These are phyloP conservation scores for Anodontia alba DNA, from an alignment of 2,888 invertebrate genomes.

Conservation along the genomic window DNA sequence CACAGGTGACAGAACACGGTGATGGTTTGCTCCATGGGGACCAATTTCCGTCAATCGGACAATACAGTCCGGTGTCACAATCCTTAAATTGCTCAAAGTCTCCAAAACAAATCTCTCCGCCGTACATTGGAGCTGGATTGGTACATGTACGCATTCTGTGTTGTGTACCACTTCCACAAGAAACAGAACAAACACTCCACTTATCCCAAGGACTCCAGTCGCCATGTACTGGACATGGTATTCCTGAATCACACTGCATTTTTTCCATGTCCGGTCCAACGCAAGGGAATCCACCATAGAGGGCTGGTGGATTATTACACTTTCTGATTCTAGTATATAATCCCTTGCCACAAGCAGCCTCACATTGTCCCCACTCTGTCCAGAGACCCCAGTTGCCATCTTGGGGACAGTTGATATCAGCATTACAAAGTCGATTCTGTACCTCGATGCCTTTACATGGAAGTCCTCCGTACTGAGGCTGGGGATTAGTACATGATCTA, in stretches of 20 bases:
- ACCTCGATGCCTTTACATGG: slow-evolving; percentile 14
- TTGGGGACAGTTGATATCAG: background rate
- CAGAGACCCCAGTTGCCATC: slow-evolving; percentile 37
- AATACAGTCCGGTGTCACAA: slow-evolving; percentile 38
- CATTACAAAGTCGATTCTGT: background rate
- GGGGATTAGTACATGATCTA: slow-evolving; percentile 19
- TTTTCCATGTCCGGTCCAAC: slow-evolving; percentile 12
- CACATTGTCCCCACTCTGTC: slow-evolving; percentile 20
- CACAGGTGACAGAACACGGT: slow-evolving; percentile 35
- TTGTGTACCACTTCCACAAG: slow-evolving; percentile 36
- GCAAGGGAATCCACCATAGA: slow-evolving; percentile 22
- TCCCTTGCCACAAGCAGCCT: slow-evolving; percentile 28
- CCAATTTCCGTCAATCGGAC: slow-evolving; percentile 48
- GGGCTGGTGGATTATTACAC: slow-evolving; percentile 29
- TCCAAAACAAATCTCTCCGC: slow-evolving; percentile 35
- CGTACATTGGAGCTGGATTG: slow-evolving; percentile 33
- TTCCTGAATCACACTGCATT: slow-evolving; percentile 22
- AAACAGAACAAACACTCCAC: slow-evolving; percentile 43
- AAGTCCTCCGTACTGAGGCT: slow-evolving; percentile 15
- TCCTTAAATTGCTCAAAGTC: slow-evolving; percentile 8
- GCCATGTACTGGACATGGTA: slow-evolving; percentile 46
- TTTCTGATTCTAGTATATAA: slow-evolving; percentile 6
- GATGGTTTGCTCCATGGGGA: slow-evolving; percentile 37
- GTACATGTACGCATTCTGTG: slow-evolving; percentile 33
- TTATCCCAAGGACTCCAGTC: slow-evolving; percentile 45